Evolutionary conservation across 2,888 invertebrate genomes (phyloP).

Genomic region (Chaetoderma sp.): DNA sequence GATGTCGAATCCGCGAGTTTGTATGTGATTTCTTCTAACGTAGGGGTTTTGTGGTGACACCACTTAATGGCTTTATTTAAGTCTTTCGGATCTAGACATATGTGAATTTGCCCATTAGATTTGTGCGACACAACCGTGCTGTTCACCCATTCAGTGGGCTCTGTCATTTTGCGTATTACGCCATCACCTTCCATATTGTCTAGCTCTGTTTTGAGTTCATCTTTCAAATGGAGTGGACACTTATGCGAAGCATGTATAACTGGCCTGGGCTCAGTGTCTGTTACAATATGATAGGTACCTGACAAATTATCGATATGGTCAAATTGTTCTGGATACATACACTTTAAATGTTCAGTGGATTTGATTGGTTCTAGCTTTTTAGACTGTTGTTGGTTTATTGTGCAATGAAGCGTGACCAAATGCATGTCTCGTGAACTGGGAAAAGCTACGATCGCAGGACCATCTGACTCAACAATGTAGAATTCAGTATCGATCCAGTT

Average conservation of each 20-base stretch:
- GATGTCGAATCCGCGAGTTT: constrained; percentile 18
- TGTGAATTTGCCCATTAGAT: constrained; percentile 8
- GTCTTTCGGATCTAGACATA: constrained; percentile 23
- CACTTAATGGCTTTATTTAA: constrained; percentile 16
- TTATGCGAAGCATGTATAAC: background rate
- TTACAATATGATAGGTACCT: constrained; percentile 1
- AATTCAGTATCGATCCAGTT: background rate
- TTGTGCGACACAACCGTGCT: constrained; percentile 15
- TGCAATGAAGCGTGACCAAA: background rate
- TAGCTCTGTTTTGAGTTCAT: background rate
- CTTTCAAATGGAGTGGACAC: background rate
- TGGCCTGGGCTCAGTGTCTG: background rate
- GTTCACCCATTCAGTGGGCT: constrained; percentile 23
- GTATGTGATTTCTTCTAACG: constrained; percentile 23
- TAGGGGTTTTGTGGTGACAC: constrained; percentile 14
- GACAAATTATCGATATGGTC: constrained; percentile 7
- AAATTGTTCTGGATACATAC: constrained; percentile 3
- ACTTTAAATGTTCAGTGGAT: background rate
- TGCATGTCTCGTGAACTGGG: background rate
- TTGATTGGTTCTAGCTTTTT: constrained; percentile 12
- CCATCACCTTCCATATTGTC: background rate
- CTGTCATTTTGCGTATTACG: constrained; percentile 2
- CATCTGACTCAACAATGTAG: background rate
- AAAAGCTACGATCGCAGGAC: background rate
- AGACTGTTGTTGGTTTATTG: too few relatives aligned